These are phyloP conservation scores for Taxidea taxus DNA, from an alignment of 2,113 vertebrate species.

Conservation along the genomic window DNA sequence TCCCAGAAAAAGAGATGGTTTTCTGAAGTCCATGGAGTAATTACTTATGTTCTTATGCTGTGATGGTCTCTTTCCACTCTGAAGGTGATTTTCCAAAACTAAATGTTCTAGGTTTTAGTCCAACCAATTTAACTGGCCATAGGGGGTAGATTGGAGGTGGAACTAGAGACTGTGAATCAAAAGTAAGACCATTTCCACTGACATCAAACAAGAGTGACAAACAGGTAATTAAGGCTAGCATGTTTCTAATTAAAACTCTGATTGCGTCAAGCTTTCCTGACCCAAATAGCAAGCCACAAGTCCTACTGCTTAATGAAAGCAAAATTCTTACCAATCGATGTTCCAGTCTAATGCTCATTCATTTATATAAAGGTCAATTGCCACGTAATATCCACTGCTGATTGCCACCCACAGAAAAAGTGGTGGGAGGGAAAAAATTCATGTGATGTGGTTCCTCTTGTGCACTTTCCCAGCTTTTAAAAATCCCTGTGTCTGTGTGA, in stretches of 20 bases:
- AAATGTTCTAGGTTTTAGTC: slow-evolving; percentile 59
- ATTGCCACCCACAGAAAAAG: slow-evolving; percentile 63
- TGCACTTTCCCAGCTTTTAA: slow-evolving; percentile 55
- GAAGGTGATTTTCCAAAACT: slow-evolving; percentile 65
- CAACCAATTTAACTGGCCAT: slow-evolving; percentile 71
- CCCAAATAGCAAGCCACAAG: slow-evolving; percentile 72
- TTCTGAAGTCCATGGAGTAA: not conserved
- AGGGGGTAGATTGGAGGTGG: slow-evolving; percentile 25
- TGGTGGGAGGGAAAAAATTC: slow-evolving; percentile 45
- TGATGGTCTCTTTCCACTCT: slow-evolving; percentile 26
- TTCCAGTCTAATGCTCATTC: slow-evolving; percentile 66
- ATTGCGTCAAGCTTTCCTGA: slow-evolving; percentile 75
- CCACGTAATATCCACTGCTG: slow-evolving; percentile 59
- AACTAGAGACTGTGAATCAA: slow-evolving; percentile 69
- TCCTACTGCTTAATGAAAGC: slow-evolving; percentile 79
- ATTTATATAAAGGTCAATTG: slow-evolving; percentile 75
- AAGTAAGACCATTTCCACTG: slow-evolving; percentile 66
- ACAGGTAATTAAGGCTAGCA: slow-evolving; percentile 77
- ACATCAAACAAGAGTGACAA: slow-evolving; percentile 67
- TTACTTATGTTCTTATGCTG: not conserved
- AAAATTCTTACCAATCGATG: slow-evolving; percentile 60
- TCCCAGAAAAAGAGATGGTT: not conserved
- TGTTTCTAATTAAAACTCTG: slow-evolving; percentile 80
- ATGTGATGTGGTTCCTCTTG: not conserved
- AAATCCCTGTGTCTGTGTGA: slow-evolving; percentile 54